phyloP scores from a whole-genome alignment of 2,797 vertebrate genomes.

The Myripristis jacobus region DNA sequence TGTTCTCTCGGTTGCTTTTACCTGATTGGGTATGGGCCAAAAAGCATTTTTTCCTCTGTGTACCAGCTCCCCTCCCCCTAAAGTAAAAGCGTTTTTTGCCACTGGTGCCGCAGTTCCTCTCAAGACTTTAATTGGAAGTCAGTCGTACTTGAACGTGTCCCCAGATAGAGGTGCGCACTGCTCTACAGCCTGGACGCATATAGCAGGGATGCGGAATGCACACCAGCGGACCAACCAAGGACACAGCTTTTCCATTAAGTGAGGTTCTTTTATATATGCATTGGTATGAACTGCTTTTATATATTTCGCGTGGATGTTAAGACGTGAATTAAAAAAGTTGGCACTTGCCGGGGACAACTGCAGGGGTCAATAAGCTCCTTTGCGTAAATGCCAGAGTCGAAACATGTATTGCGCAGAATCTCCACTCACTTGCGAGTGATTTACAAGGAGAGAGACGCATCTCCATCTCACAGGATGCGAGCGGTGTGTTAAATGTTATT shows the following conservation, averaged over 20 bases:
- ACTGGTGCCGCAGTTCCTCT: conserved; percentile 57
- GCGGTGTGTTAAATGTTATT: conserved; percentile 42
- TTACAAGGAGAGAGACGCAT: conserved; percentile 50
- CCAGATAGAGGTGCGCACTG: conserved; percentile 32
- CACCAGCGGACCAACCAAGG: conserved; percentile 35
- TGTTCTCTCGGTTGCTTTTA: conserved; percentile 22
- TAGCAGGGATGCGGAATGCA: conserved; percentile 13
- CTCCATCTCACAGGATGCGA: conserved; percentile 58
- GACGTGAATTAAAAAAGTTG: conserved; percentile 61
- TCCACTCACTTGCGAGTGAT: conserved; percentile 50
- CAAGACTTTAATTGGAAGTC: conserved; percentile 53
- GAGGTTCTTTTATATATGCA: not conserved
- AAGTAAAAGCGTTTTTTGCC: conserved; percentile 18
- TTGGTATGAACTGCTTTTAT: not conserved
- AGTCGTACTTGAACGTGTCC: conserved; percentile 29
- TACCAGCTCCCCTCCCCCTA: conserved; percentile 3
- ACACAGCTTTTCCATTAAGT: conserved; percentile 2
- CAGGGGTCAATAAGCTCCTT: conserved; percentile 21
- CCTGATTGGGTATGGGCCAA: conserved; percentile 47
- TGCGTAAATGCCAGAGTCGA: conserved; percentile 48
- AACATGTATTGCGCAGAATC: conserved; percentile 71
- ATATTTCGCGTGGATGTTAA: not conserved
- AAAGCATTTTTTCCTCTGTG: conserved; percentile 13
- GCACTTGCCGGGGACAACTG: conserved; percentile 15
- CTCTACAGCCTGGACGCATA: not conserved